Base-by-base conservation (phyloP, 2,797 vertebrate genomes). In the Novumbra hubbsi region DNA sequence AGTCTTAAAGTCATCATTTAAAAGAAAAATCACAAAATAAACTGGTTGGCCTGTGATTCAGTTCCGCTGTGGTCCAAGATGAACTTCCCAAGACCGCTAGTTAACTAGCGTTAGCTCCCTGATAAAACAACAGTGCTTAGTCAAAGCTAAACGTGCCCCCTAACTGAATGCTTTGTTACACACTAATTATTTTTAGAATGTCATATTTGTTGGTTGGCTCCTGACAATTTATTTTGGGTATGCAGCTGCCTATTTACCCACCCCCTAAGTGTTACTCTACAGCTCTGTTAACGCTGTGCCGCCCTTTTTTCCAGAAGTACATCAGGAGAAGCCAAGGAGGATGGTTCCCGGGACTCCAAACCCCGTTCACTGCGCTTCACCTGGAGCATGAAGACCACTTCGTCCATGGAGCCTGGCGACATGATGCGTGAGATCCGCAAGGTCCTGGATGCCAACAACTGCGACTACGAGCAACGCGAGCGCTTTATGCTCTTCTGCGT, bases 381-480 rank as follows among this genome's bases (percentile, higher is more conserved):
- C 63, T 96, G 95, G 95, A 96, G 95, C 88, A 96, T 96, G 95
- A 96, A 96, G 87, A 96, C 95, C 83, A 96, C 95, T 38, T 96
- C 95, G 41, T 95, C 95, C 80, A 95, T 96, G 95, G 95, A 96
- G 76, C 94, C 95, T 34, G 90, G 85, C 9, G 95, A 96, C 80
- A 96, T 96, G 94, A 96, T 96, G 95, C 92, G 94, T 55, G 95
- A 96, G 80, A 96, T 96, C 78, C 91, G 95, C 68, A 96, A 96
- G 81, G 95, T 96, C 81, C 88, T 96, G 88, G 95, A 96, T 24
- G 94, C 94, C 92, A 96, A 96, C 83, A 96, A 92, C 85, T 96
- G 95, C 86, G 95, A 96, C 92, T 96, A 96, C 67, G 95, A 96
- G 88, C 95, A 96, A 80, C 90, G 95, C 27, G 95, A 96, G 87